Base-by-base conservation (phyloP, 2,113 vertebrate species). In the Boulengeromyrus knoepffleri region DNA sequence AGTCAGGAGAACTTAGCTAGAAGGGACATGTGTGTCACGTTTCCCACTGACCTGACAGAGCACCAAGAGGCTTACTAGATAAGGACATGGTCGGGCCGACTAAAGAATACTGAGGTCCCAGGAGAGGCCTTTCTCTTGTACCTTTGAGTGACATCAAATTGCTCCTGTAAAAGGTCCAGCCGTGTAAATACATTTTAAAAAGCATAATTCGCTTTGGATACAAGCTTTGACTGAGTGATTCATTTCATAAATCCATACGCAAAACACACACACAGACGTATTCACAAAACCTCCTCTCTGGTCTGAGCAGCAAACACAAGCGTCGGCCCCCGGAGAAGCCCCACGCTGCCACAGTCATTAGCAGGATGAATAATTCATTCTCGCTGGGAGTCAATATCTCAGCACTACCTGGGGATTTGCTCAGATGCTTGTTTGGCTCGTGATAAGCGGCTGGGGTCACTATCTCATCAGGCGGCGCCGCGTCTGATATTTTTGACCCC, bases 381-480 rank as follows among this genome's bases (percentile, higher is more conserved):
- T 93, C 92, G 92, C 92, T 92, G 53, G 89, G 90, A 93, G 92
- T 91, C 93, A 92, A 92, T 92, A 93, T 91, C 89, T 92, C 74
- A 87, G 86, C 84, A 85, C 90, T 91, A 92, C 91, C 91, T 90
- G 89, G 92, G 91, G 91, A 91, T 90, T 74, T 77, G 91, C 58
- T 91, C 84, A 87, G 91, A 89, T 90, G 86, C 89, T 92, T 92
- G 91, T 93, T 92, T 92, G 91, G 89, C 89, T 88, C 90, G 90
- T 91, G 93, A 91, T 92, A 92, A 91, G 92, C 91, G 89, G 90
- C 90, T 27, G 77, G 90, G 90, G 53, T 89, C 91, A 91, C 90
- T 87, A 92, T 92, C 89, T 91, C 89, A 88, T 39, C 39, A 89
- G 85, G 70, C 90, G 91, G 91, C 39, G 39, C 91, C 87, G 89